A percentile compares a stretch with the other conserved stretches of the same genome.
These are phyloP conservation scores for Columbina picui DNA, from an alignment of 2,113 vertebrate genomes.

Conservation along the genomic window DNA sequence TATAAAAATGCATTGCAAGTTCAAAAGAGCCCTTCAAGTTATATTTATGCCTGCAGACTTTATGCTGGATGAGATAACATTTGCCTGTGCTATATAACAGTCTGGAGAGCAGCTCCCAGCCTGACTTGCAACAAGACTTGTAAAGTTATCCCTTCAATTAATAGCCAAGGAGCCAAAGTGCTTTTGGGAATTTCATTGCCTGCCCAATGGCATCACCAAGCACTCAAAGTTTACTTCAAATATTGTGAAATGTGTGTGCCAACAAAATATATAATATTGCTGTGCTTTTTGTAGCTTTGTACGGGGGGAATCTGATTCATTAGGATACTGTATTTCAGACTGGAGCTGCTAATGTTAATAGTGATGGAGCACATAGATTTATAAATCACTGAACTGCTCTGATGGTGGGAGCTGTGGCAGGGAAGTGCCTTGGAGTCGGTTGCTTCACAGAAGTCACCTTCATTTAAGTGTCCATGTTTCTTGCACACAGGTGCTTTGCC, in stretches of 20 bases:
- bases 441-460: neutral
- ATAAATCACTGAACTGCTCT: neutral
- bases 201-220: neutral
- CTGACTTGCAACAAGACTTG: neutral
- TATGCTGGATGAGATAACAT: neutral
- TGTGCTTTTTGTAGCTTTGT: neutral
- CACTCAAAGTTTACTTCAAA: neutral
- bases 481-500: neutral
- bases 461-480: neutral
- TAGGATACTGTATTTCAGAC: neutral
- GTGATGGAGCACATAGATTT: neutral
- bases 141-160: neutral
- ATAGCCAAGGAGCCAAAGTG: neutral
- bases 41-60: neutral
- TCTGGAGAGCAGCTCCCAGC: neutral
- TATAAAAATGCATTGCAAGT: neutral
- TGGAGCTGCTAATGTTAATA: neutral
- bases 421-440: neutral
- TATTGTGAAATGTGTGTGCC: neutral
- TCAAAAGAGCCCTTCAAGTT: neutral
- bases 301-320: neutral
- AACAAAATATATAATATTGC: neutral
- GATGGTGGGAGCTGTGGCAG: neutral
- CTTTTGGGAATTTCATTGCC: neutral
- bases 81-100: neutral